A percentile compares a stretch with the other conserved stretches of the same genome.
Evolutionary conservation across 1,140 invertebrate genomes (phyloP).

Genomic region (Sinella curviseta): DNA sequence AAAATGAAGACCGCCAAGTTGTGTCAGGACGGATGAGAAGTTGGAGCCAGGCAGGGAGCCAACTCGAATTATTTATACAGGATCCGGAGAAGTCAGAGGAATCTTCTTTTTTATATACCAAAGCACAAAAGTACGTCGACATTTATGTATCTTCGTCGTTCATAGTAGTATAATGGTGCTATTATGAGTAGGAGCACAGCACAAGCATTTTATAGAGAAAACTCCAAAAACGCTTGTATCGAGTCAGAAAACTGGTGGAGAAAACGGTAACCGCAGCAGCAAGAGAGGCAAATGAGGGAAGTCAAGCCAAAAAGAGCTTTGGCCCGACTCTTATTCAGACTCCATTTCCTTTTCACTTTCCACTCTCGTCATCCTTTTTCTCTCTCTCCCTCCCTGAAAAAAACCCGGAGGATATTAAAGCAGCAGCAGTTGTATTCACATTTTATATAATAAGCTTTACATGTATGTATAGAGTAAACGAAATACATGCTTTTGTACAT

Average conservation of each 20-base stretch:
- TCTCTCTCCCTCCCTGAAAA: constrained; percentile 36
- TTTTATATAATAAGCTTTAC: not conserved
- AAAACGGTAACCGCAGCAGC: not conserved
- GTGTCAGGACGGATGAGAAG: not conserved
- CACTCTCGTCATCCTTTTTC: constrained; percentile 5
- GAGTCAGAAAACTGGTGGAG: not conserved
- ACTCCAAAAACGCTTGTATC: constrained; percentile 2
- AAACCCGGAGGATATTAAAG: constrained; percentile 40
- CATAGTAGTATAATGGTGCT: not conserved
- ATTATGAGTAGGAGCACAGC: not conserved
- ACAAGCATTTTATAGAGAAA: not conserved
- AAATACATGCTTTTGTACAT: too few relatives aligned
- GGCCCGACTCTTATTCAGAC: constrained; percentile 32
- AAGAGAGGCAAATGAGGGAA: not conserved
- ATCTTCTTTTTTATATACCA: not conserved
- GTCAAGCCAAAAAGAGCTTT: constrained; percentile 23
- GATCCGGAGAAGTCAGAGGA: constrained; percentile 11
- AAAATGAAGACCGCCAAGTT: constrained; percentile 6
- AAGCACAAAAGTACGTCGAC: too few relatives aligned
- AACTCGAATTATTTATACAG: constrained; percentile 20
- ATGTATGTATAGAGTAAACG: not conserved
- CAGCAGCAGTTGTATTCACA: not conserved
- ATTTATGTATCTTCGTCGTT: not conserved
- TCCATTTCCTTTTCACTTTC: constrained; percentile 27
- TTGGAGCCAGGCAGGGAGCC: constrained; percentile 6